Percentiles rank a stretch among this genome's conserved stretches.
These are phyloP conservation scores for Brachionus rotundiformis DNA, from an alignment of 1,140 invertebrate genomes.

Conservation along the genomic window DNA sequence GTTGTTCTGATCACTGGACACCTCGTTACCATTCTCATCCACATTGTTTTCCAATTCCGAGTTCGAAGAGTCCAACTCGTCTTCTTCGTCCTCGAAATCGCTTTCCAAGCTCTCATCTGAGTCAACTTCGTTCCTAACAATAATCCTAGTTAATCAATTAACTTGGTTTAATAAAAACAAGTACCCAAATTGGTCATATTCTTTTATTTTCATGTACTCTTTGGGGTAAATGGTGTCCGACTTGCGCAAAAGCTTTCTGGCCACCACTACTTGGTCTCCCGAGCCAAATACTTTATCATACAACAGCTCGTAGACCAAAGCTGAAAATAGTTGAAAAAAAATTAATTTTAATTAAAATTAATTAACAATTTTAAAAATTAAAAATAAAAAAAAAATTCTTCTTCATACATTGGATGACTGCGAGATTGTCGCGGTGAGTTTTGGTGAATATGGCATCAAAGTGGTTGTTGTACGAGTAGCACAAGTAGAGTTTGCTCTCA, in stretches of 20 bases:
- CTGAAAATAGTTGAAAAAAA: not conserved
- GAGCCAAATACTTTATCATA: constrained; percentile 45
- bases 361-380: too few relatives aligned
- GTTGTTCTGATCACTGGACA: constrained; percentile 8
- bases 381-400: not conserved
- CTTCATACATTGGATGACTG: constrained; percentile 39
- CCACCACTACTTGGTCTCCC: constrained; percentile 42
- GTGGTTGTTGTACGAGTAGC: constrained; percentile 48
- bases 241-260: constrained; percentile 38
- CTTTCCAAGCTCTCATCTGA: constrained; percentile 1
- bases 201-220: constrained; percentile 44
- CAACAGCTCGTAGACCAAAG: constrained; percentile 40
- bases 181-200: constrained; percentile 27
- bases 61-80: not conserved
- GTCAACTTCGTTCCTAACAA: constrained; percentile 35
- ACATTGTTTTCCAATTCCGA: not conserved
- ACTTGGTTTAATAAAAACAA: not conserved
- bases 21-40: not conserved
- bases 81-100: not conserved
- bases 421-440: constrained; percentile 24
- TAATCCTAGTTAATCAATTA: not conserved
- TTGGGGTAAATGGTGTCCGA: constrained; percentile 50
- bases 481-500: constrained; percentile 61
- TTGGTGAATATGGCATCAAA: constrained; percentile 52
- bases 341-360: not conserved